Percentiles rank a stretch among this genome's conserved stretches.
Conservation (phyloP, 2,888 invertebrate genomes). For the Pseudococcus jackbeardsleyi region DNA sequence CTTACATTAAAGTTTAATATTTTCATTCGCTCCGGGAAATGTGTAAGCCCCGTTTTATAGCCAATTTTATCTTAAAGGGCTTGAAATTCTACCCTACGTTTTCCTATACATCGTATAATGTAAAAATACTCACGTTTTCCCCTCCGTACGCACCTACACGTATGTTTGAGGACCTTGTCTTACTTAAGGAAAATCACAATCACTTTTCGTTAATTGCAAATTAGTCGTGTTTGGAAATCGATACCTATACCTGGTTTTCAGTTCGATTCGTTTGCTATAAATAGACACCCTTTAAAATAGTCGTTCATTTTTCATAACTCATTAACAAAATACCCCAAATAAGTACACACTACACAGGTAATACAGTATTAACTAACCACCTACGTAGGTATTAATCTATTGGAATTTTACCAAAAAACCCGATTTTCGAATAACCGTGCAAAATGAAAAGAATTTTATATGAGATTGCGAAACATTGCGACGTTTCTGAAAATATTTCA, state of each 20-base stretch:
- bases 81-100: slow-evolving; percentile 45
- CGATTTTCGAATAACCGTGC: background rate
- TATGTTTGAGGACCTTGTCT: background rate
- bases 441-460: no score
- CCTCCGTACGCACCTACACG: background rate
- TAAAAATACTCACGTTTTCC: slow-evolving; percentile 36
- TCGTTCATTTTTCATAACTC: background rate
- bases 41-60: slow-evolving; percentile 64
- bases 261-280: background rate
- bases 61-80: slow-evolving; percentile 64
- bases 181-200: background rate
- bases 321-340: background rate
- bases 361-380: background rate
- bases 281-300: background rate
- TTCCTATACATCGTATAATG: slow-evolving; percentile 26
- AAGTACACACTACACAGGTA: no score
- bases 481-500: no score
- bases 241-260: background rate
- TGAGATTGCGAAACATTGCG: no score
- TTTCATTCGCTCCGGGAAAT: slow-evolving; percentile 64
- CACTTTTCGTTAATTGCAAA: slow-evolving; percentile 8
- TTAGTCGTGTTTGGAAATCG: background rate
- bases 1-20: slow-evolving; percentile 65
- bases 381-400: background rate
- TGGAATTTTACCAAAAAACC: background rate